Base-by-base conservation (phyloP, 2,113 vertebrate genomes). In the Esox niger region DNA sequence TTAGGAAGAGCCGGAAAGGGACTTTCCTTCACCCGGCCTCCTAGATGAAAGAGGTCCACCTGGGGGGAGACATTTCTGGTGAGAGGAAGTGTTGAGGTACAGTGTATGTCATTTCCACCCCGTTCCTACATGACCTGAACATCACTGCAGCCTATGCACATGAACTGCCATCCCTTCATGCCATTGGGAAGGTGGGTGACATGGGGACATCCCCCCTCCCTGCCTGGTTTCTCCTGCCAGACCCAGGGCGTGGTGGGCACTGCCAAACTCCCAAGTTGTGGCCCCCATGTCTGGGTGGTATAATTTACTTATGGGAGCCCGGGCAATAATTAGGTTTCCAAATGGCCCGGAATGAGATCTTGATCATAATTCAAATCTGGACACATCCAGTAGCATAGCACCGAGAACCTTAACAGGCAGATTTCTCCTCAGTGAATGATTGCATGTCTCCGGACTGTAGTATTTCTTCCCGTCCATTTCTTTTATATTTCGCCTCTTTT, bases 101-200 rank as follows among this genome's bases (percentile, higher is more conserved):
- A 21, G 15, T 7, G 4, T n/a, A n/a, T 38, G 35, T 38, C 5
- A 38, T 38, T 38, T 38, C 35, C 11, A 38, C 11, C 5, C 35
- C 5, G n/a, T n/a, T n/a, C n/a, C 35, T 38, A 11, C 11, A 38
- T 38, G 4, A 6, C 35, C 35, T 38, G 11, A 38, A 38, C 5
- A 6, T 38, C 5, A 38, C 5, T 38, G 35, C 35, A 38, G 11
- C 11, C 11, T 3, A 11, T 84, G 87, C 85, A 86, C 80, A 78
- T 85, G 79, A 85, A 87, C 86, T 86, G 82, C 81, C 87, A 75
- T 10, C 2, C 54, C 66, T 81, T 67, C 69, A 70, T 82, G 29
- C 43, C 73, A 10, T 79, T 87, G 77, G 82, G 57, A 75, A 71
- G 78, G 63, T 26, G 64, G 79, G 87, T 86, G 85, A 87, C 82